phyloP scores from a whole-genome alignment of 2,797 vertebrate species.

The Lagorchestes hirsutus region DNA sequence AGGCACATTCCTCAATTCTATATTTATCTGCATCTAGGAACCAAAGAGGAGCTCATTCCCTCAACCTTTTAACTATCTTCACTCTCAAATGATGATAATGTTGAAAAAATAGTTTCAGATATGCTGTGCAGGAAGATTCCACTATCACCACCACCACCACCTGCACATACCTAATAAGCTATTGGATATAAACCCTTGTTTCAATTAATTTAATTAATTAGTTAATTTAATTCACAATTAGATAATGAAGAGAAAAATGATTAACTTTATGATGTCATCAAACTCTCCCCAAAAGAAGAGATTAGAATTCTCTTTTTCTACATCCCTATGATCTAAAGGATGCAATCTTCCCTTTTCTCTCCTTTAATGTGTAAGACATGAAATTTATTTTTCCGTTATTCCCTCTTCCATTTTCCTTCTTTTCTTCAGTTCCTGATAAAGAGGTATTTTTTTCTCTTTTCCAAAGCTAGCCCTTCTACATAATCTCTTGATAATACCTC shows the following conservation, averaged over 20 bases:
- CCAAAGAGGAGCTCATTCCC: not conserved
- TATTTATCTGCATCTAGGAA: not conserved
- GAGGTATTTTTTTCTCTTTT: not conserved
- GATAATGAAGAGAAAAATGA: not conserved
- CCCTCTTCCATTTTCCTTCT: not conserved
- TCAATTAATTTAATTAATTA: no score
- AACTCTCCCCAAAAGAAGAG: not conserved
- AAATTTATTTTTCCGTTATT: not conserved
- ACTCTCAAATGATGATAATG: not conserved
- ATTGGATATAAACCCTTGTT: not conserved
- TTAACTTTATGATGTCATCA: not conserved
- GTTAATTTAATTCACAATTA: not conserved
- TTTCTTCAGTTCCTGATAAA: not conserved
- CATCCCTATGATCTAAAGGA: not conserved
- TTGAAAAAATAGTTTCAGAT: not conserved
- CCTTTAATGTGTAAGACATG: no score
- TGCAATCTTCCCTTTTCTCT: not conserved
- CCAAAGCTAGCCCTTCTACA: not conserved
- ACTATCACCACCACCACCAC: not conserved
- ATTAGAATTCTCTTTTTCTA: not conserved
- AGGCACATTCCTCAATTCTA: not conserved
- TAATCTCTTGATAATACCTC: not conserved
- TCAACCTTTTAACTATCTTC: not conserved
- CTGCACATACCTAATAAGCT: accelerated
- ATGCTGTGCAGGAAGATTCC: not conserved